phyloP scores from a whole-genome alignment of 2,113 vertebrate species.

The Halichoeres trimaculatus region DNA sequence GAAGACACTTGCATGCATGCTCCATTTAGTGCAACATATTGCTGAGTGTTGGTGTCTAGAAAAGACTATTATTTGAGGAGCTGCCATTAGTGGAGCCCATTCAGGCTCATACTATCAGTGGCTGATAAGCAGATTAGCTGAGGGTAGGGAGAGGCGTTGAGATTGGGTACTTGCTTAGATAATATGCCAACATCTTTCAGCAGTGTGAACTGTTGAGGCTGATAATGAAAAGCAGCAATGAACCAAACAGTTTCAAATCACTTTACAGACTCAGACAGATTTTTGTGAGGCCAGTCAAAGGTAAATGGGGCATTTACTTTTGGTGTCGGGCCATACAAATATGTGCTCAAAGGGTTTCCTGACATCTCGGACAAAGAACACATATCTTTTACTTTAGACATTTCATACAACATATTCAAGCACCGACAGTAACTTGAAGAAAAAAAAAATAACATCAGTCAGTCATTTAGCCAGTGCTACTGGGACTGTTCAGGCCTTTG shows the following conservation, averaged over 20 bases:
- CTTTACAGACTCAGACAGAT: slow-evolving; percentile 70
- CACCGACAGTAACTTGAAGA: no score
- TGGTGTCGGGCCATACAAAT: slow-evolving; percentile 29
- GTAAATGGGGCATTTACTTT: slow-evolving; percentile 37
- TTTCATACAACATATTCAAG: no score
- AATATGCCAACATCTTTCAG: slow-evolving; percentile 58
- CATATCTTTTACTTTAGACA: background rate
- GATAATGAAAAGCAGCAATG: slow-evolving; percentile 66
- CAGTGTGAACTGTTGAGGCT: slow-evolving; percentile 46
- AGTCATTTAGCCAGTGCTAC: no score
- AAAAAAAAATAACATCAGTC: no score
- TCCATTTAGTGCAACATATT: slow-evolving; percentile 38
- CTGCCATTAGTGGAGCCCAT: slow-evolving; percentile 67
- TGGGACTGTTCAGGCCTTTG: no score
- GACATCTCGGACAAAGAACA: slow-evolving; percentile 14
- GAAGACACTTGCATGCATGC: background rate
- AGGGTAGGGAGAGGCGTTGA: slow-evolving; percentile 12
- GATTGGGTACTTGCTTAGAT: slow-evolving; percentile 63
- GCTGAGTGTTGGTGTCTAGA: slow-evolving; percentile 31
- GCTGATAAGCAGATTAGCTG: slow-evolving; percentile 72
- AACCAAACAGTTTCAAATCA: slow-evolving; percentile 71
- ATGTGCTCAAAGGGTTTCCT: slow-evolving; percentile 4
- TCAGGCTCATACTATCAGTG: slow-evolving; percentile 61
- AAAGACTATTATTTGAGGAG: slow-evolving; percentile 62
- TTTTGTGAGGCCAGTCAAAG: slow-evolving; percentile 44